phyloP scores from a whole-genome alignment of 2,888 invertebrate genomes.

The Eristalis pertinax region DNA sequence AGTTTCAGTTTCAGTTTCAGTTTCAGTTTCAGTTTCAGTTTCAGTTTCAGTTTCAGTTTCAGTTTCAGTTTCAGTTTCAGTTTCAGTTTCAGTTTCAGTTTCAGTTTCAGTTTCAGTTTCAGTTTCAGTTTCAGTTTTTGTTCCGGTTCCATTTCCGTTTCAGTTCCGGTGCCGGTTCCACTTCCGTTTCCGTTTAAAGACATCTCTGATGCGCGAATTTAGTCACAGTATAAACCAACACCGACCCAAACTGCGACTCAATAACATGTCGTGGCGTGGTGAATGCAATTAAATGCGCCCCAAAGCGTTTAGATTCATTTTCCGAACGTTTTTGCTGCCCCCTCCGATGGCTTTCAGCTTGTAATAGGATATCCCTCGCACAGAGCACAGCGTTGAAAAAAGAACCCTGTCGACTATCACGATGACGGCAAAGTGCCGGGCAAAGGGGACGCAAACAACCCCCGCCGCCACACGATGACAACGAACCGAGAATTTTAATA shows the following conservation, averaged over 20 bases:
- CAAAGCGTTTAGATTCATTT: slow-evolving; percentile 63
- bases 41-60: too few relatives aligned
- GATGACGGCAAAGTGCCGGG: slow-evolving; percentile 35
- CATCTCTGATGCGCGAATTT: too few relatives aligned
- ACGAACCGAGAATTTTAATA: slow-evolving; percentile 66
- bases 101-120: too few relatives aligned
- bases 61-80: too few relatives aligned
- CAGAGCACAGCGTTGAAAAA: background rate
- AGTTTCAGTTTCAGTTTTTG: too few relatives aligned
- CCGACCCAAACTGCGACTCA: slow-evolving; percentile 18
- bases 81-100: too few relatives aligned
- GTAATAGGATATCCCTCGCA: slow-evolving; percentile 21
- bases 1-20: too few relatives aligned
- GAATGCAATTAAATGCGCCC: slow-evolving; percentile 61
- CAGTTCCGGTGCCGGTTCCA: too few relatives aligned
- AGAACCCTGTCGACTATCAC: slow-evolving; percentile 14
- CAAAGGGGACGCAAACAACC: slow-evolving; percentile 1
- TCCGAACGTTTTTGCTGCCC: slow-evolving; percentile 17
- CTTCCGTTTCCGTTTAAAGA: too few relatives aligned
- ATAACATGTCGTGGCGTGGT: slow-evolving; percentile 26
- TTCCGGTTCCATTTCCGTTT: too few relatives aligned
- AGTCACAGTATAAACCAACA: too few relatives aligned
- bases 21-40: too few relatives aligned
- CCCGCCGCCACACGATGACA: slow-evolving; percentile 35
- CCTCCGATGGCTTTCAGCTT: background rate